These are phyloP conservation scores for Parauchenoglanis ngamensis DNA, from an alignment of 2,797 vertebrate genomes.

Conservation along the genomic window DNA sequence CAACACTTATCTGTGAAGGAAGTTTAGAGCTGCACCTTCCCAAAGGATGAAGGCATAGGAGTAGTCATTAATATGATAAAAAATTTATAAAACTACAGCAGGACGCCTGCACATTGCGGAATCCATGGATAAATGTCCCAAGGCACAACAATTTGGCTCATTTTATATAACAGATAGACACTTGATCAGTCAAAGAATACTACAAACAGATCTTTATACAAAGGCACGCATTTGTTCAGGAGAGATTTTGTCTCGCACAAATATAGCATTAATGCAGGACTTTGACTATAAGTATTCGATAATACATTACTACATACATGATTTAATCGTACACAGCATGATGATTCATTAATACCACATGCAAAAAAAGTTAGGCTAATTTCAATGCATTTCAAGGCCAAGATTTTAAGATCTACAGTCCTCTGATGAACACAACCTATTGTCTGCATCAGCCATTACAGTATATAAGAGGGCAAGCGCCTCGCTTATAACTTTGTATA, in stretches of 20 bases:
- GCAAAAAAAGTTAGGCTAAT: slow-evolving; percentile 28
- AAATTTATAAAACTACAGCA: slow-evolving; percentile 25
- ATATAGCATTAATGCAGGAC: slow-evolving; percentile 42
- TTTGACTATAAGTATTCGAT: slow-evolving; percentile 44
- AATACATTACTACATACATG: slow-evolving; percentile 34
- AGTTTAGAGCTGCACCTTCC: slow-evolving; percentile 29
- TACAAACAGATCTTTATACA: slow-evolving; percentile 52
- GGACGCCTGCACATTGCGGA: slow-evolving; percentile 34
- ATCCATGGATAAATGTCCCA: slow-evolving; percentile 66
- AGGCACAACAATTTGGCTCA: slow-evolving; percentile 75
- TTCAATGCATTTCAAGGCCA: slow-evolving; percentile 38
- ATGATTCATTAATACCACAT: slow-evolving; percentile 16
- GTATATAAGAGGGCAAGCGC: slow-evolving; percentile 15
- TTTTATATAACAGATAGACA: slow-evolving; percentile 32
- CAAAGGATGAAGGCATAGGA: slow-evolving; percentile 30
- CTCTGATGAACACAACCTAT: slow-evolving; percentile 27
- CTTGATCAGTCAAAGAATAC: slow-evolving; percentile 47
- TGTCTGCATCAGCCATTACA: slow-evolving; percentile 58
- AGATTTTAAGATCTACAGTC: slow-evolving; percentile 16
- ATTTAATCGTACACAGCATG: slow-evolving; percentile 9
- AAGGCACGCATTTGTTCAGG: slow-evolving; percentile 74
- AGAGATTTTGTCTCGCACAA: slow-evolving; percentile 62
- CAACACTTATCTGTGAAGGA: slow-evolving; percentile 28
- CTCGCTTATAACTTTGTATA: slow-evolving; percentile 29
- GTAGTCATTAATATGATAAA: slow-evolving; percentile 32